Evolutionary conservation across 2,797 vertebrate species (phyloP).

Genomic region (Muraenolepis orangiensis): DNA sequence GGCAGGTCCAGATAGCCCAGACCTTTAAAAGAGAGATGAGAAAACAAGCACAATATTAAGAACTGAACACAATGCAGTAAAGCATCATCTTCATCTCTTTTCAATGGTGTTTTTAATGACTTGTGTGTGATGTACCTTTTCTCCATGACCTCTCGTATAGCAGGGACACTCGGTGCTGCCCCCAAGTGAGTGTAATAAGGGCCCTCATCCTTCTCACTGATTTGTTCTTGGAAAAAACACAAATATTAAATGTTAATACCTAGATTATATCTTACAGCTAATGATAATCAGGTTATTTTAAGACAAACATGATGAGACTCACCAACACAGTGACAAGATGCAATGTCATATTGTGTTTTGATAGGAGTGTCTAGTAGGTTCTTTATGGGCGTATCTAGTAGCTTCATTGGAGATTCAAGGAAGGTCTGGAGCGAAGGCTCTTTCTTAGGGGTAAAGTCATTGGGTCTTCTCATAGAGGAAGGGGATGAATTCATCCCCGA

Average conservation of each 20-base stretch:
- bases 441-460: constrained; percentile 86
- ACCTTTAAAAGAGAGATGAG: constrained; percentile 69
- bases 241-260: constrained; percentile 5
- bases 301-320: constrained; percentile 60
- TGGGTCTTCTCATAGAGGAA: constrained; percentile 62
- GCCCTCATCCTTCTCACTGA: constrained; percentile 98
- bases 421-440: constrained; percentile 87
- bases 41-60: constrained; percentile 9
- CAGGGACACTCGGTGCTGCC: constrained; percentile 89
- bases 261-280: constrained; percentile 19
- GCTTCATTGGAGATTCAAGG: constrained; percentile 91
- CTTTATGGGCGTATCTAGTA: constrained; percentile 90
- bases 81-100: background rate
- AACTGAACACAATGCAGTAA: background rate
- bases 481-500: constrained; percentile 45
- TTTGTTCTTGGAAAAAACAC: constrained; percentile 82
- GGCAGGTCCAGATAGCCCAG: constrained; percentile 86
- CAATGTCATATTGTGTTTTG: constrained; percentile 97
- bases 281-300: constrained; percentile 10
- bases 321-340: constrained; percentile 97
- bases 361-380: constrained; percentile 91
- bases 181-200: constrained; percentile 99
- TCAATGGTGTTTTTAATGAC: constrained; percentile 4
- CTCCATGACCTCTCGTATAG: constrained; percentile 93
- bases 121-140: constrained; percentile 82